A percentile compares a stretch with the other conserved stretches of the same genome.
phyloP scores from a whole-genome alignment of 1,140 invertebrate genomes.

The Conus betulinus region DNA sequence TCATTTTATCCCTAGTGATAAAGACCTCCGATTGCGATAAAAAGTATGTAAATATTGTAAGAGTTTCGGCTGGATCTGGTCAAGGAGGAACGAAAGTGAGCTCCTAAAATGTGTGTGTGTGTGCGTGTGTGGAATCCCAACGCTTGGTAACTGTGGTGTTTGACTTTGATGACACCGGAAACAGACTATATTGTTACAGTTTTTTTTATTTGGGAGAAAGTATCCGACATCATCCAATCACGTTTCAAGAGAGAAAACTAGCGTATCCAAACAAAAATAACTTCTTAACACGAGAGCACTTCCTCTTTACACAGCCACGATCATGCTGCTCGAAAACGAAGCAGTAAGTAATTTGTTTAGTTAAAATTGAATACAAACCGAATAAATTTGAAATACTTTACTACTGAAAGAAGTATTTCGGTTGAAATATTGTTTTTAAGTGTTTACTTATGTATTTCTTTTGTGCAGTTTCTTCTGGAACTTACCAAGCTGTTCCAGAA shows the following conservation, averaged over 20 bases:
- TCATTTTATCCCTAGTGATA: too few relatives aligned
- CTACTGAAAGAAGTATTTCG: not conserved
- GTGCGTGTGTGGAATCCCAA: too few relatives aligned
- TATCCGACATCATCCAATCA: not conserved
- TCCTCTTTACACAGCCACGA: slow-evolving; percentile 28
- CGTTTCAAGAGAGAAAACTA: not conserved
- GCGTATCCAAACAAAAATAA: not conserved
- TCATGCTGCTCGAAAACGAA: slow-evolving; percentile 68
- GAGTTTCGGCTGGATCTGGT: too few relatives aligned
- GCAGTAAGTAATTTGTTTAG: slow-evolving; percentile 47
- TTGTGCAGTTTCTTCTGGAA: slow-evolving; percentile 76
- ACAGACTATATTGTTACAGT: too few relatives aligned
- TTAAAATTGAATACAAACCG: not conserved
- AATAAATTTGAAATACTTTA: not conserved
- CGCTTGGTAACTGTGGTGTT: not conserved
- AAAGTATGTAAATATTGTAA: too few relatives aligned
- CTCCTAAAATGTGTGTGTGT: too few relatives aligned
- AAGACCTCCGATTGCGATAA: too few relatives aligned
- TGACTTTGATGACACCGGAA: not conserved
- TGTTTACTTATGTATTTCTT: slow-evolving; percentile 38
- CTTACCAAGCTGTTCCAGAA: slow-evolving; percentile 76
- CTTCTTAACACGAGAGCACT: slow-evolving; percentile 23
- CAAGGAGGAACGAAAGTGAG: too few relatives aligned
- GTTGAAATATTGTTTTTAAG: not conserved
- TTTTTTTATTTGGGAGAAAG: not conserved